Percentiles rank a stretch among this genome's conserved stretches.
These are phyloP conservation scores for Pseudochirops corinnae DNA, from an alignment of 2,797 vertebrate species.

Conservation along the genomic window DNA sequence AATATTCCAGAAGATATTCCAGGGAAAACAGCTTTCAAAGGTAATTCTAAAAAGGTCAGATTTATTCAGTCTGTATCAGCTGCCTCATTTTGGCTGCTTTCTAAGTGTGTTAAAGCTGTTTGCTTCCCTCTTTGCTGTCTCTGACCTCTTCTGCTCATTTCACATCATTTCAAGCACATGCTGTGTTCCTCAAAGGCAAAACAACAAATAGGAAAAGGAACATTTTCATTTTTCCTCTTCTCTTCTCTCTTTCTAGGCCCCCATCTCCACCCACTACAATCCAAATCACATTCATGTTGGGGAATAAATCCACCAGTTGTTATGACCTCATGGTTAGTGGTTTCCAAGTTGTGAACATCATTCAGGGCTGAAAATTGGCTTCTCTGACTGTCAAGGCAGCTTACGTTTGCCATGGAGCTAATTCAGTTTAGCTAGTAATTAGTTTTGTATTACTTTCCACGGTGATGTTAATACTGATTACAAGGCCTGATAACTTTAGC, in stretches of 20 bases:
- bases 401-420: constrained; percentile 25
- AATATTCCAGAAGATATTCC: rapidly evolving
- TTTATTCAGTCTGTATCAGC: rapidly evolving
- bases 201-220: rapidly evolving
- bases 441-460: constrained; percentile 76
- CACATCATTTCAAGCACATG: rapidly evolving
- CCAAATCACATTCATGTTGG: rapidly evolving
- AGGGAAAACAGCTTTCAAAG: rapidly evolving
- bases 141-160: neutral
- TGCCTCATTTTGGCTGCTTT: rapidly evolving
- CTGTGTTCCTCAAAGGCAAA: rapidly evolving
- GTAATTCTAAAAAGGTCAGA: rapidly evolving
- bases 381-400: neutral
- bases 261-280: neutral
- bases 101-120: rapidly evolving
- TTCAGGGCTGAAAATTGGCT: neutral
- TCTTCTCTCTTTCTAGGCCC: rapidly evolving
- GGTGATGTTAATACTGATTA: constrained; percentile 79
- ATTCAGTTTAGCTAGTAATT: constrained; percentile 76
- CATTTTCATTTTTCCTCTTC: rapidly evolving
- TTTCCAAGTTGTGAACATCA: neutral
- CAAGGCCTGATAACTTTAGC: constrained; percentile 77
- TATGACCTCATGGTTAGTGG: rapidly evolving
- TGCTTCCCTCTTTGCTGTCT: neutral
- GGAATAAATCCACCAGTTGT: rapidly evolving